Conservation (phyloP, 2,113 vertebrate species). For the Gadus chalcogrammus region DNA sequence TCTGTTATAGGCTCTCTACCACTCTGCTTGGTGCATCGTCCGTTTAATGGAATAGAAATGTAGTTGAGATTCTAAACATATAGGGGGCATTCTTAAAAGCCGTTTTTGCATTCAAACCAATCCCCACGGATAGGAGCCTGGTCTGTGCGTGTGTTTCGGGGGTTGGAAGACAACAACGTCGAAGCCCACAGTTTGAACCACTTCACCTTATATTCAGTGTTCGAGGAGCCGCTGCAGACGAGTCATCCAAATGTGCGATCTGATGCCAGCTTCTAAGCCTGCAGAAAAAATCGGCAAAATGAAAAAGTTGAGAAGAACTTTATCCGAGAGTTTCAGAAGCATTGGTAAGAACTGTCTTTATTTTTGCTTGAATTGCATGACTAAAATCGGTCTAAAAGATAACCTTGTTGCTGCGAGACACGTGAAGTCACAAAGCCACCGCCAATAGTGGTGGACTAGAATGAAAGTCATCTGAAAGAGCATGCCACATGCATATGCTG, state of each 20-base stretch:
- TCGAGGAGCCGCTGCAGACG: no score
- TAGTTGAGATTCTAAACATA: constrained; percentile 22
- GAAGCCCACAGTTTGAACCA: constrained; percentile 3
- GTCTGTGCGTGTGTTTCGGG: no score
- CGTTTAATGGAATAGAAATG: constrained; percentile 40
- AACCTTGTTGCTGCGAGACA: no score
- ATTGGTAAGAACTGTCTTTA: constrained; percentile 77
- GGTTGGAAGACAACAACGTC: constrained; percentile 24
- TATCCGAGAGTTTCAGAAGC: constrained; percentile 95
- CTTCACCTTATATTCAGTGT: neutral
- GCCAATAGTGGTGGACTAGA: no score
- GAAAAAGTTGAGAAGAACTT: constrained; percentile 98
- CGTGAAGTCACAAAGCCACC: no score
- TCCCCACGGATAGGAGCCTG: no score
- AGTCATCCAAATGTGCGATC: constrained; percentile 71
- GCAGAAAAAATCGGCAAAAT: constrained; percentile 85
- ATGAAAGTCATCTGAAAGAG: no score
- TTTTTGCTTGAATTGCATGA: neutral
- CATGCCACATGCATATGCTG: no score
- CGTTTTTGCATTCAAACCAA: no score
- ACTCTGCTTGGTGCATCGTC: neutral
- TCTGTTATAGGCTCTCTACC: no score
- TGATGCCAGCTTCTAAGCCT: constrained; percentile 78
- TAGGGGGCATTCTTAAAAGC: no score
- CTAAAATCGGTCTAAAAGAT: no score